These are phyloP conservation scores for Istiophorus platypterus DNA, from an alignment of 2,113 vertebrate genomes.

Conservation along the genomic window DNA sequence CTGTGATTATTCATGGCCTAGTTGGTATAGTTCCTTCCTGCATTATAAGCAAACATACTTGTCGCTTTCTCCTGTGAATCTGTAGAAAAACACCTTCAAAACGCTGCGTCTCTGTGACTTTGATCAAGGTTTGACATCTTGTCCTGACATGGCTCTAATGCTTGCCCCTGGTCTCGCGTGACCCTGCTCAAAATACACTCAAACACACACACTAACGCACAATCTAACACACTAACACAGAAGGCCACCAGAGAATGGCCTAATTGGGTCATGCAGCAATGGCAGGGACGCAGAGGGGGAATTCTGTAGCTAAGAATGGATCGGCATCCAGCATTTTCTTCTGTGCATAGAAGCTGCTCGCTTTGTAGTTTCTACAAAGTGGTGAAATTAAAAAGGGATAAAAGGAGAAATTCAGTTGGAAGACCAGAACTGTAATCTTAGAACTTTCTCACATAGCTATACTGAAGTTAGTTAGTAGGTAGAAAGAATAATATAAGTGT, in stretches of 20 bases:
- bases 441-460: neutral
- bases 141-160: neutral
- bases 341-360: neutral
- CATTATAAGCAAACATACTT: neutral
- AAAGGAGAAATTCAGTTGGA: neutral
- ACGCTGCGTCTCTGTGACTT: neutral
- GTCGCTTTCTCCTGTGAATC: neutral
- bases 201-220: neutral
- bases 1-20: neutral
- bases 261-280: slow-evolving; percentile 61
- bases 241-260: slow-evolving; percentile 15
- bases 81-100: neutral
- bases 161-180: neutral
- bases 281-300: slow-evolving; percentile 25
- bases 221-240: neutral
- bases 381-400: neutral
- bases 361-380: neutral
- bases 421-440: neutral
- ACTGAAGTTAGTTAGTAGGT: neutral
- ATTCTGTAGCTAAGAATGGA: slow-evolving; percentile 58
- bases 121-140: neutral
- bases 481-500: neutral
- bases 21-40: neutral
- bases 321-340: slow-evolving; percentile 1
- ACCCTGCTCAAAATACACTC: neutral